Evolutionary conservation across 2,797 vertebrate genomes (phyloP).

Genomic region (Paedocypris micromegethes): DNA sequence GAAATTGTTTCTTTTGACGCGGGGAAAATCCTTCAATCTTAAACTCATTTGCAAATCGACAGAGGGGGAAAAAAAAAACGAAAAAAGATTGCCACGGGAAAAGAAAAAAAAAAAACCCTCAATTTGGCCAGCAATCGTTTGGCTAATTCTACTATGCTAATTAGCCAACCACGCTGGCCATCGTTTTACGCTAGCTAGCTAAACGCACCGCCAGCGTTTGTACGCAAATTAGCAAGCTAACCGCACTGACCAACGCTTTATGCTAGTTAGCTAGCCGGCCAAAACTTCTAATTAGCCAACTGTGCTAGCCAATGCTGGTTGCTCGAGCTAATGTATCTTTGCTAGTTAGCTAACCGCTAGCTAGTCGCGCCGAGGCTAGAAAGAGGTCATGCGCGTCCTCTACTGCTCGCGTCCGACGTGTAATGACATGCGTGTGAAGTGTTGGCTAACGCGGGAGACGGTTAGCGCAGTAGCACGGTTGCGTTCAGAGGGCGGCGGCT

Average conservation of each 20-base stretch:
- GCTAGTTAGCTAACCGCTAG: background rate
- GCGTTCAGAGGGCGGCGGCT: conserved; percentile 84
- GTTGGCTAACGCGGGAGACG: conserved; percentile 64
- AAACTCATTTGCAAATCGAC: background rate
- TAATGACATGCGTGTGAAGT: conserved; percentile 50
- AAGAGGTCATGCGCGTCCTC: conserved; percentile 36
- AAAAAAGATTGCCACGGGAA: conserved; percentile 7
- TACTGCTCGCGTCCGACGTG: conserved; percentile 37
- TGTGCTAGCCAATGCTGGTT: no score
- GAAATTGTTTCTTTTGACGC: no score
- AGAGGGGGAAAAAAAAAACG: background rate
- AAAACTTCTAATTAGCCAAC: no score
- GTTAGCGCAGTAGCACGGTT: conserved; percentile 61
- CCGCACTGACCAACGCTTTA: no score
- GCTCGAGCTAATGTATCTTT: no score
- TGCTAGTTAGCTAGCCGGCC: no score
- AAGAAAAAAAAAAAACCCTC: conserved; percentile 35
- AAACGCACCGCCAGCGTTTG: no score
- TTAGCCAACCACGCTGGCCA: no score
- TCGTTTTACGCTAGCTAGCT: no score
- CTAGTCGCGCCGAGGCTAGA: conserved; percentile 23
- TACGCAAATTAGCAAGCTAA: no score
- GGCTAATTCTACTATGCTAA: conserved; percentile 14
- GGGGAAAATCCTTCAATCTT: no score
- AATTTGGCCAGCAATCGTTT: conserved; percentile 19